Base-by-base conservation (phyloP, 1,140 invertebrate species). In the Drosophila setifemur region DNA sequence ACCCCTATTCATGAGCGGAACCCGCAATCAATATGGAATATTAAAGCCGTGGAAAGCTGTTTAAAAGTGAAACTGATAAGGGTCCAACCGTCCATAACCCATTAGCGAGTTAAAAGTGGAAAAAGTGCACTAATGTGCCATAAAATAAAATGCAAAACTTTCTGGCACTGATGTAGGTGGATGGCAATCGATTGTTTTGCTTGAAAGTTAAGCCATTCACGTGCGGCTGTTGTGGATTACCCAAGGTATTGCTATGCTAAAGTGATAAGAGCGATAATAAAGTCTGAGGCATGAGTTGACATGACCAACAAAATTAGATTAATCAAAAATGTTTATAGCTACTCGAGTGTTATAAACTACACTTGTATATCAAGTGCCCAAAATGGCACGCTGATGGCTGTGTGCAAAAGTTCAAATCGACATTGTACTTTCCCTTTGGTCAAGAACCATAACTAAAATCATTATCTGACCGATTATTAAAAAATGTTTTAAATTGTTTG, bases 41-140 rank as follows among this genome's bases (percentile, higher is more conserved):
- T 81, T 81, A 86, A 81, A 83, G 70, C 54, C 11, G 28, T 58
- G 73, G 67, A 73, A 77, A 82, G 58, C 48, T 55, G 55, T 55
- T 60, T 52, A 42, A 77, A 66, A 68, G 55, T 69, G 57, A 78
- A 81, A 64, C 48, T 73, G 67, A 71, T 72, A 82, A 72, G 57
- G 60, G 48, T 3, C 37, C 53, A 42, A 11, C 68, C 66, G 54
- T 43, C 33, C 67, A 55, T 73, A 69, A 44, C 68, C 61, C 43
- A 77, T 83, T 78, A 78, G 45, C 14, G 18, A 11, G 42, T 35
- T 39, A 11, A 12, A 14, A 33, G 19, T 19, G 16, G 29, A 49
- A 55, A 68, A 60, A 31, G 21, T 31, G 44, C 21, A 12, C 23
- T 54, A 75, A 73, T 21, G 18, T 42, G 43, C 19, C 45, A 42